These are phyloP conservation scores for Tokudaia muenninki DNA, from an alignment of 2,797 vertebrate species.

Conservation along the genomic window DNA sequence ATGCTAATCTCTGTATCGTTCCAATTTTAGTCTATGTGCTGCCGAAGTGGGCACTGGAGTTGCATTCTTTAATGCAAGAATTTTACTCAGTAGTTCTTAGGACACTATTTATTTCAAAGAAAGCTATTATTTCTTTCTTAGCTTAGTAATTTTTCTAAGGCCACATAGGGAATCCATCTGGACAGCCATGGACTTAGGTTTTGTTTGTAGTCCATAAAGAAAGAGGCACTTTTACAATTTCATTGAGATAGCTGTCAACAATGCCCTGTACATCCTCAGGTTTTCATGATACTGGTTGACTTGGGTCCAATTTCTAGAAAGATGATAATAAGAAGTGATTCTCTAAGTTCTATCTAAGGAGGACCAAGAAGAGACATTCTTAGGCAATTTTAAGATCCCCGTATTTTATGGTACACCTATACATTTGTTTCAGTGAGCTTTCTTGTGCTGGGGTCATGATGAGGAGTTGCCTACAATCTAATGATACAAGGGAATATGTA, in stretches of 20 bases:
- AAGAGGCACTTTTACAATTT: neutral
- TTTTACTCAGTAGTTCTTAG: neutral
- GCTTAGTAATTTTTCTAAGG: neutral
- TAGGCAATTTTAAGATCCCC: neutral
- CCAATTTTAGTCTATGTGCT: no score
- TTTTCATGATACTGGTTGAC: conserved; percentile 11
- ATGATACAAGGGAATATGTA: neutral
- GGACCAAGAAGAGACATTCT: neutral
- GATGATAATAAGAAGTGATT: neutral
- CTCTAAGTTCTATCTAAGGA: conserved; percentile 12
- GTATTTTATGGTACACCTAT: neutral
- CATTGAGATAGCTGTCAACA: neutral
- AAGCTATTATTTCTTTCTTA: neutral
- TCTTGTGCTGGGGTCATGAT: neutral
- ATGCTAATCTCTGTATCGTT: no score
- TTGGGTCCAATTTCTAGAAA: conserved; percentile 10
- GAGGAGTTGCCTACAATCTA: neutral
- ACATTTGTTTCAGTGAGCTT: conserved; percentile 1
- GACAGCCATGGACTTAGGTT: neutral
- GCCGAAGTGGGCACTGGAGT: no score
- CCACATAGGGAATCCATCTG: neutral
- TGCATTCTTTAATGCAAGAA: neutral
- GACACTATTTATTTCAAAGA: conserved; percentile 38
- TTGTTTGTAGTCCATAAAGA: conserved; percentile 5
- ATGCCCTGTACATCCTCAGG: neutral